Evolutionary conservation across 2,797 vertebrate species (phyloP).

Genomic region (Rhodeus uyekii): DNA sequence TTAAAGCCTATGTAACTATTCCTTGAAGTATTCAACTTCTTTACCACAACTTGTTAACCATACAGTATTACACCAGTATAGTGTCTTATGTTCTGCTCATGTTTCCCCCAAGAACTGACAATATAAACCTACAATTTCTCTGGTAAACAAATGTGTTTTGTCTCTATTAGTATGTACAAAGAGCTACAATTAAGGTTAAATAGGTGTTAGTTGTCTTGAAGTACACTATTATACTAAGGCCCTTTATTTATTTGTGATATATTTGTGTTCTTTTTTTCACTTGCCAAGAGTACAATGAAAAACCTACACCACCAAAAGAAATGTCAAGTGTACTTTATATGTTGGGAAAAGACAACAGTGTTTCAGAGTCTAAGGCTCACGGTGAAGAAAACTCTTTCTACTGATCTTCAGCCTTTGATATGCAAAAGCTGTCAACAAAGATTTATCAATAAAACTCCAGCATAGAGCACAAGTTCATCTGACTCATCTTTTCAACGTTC

Average conservation of each 20-base stretch:
- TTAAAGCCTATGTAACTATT: conserved; percentile 1
- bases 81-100: conserved; percentile 24
- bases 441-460: conserved; percentile 52
- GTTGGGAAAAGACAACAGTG: conserved; percentile 3
- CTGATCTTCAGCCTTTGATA: conserved; percentile 44
- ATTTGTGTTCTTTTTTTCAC: conserved; percentile 5
- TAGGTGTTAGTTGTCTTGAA: conserved; percentile 15
- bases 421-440: conserved; percentile 34
- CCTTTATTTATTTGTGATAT: conserved; percentile 6
- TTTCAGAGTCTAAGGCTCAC: conserved; percentile 2
- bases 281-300: background rate
- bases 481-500: background rate
- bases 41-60: conserved; percentile 47
- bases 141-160: background rate
- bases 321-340: background rate
- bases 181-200: background rate
- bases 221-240: conserved; percentile 25
- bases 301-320: background rate
- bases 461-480: background rate
- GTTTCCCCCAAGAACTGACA: background rate
- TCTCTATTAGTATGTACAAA: background rate
- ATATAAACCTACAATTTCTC: background rate
- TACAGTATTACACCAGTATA: conserved; percentile 53
- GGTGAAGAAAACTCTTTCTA: conserved; percentile 34
- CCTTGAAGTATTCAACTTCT: background rate